Evolutionary conservation across 1,140 invertebrate genomes (phyloP).

Genomic region (Eciton burchellii): DNA sequence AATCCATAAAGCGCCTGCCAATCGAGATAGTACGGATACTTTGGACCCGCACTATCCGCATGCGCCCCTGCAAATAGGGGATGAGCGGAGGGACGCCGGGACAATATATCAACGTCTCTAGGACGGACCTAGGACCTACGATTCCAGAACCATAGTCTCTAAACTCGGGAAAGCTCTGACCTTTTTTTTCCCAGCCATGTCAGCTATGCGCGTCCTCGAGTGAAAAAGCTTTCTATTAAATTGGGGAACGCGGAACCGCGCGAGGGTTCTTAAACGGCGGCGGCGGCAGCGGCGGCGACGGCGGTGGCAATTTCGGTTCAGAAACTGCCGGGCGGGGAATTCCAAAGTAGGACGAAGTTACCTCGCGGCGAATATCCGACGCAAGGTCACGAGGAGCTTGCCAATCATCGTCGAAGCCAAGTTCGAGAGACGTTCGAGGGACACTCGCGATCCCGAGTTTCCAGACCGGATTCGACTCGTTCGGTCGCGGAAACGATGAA

Average conservation of each 20-base stretch:
- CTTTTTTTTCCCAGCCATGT: constrained; percentile 21
- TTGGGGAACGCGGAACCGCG: constrained; percentile 40
- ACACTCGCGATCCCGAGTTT: not conserved
- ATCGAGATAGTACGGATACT: not conserved
- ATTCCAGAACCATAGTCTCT: constrained; percentile 30
- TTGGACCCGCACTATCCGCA: constrained; percentile 24
- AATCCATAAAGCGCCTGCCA: constrained; percentile 30
- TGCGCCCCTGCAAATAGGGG: constrained; percentile 1
- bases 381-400: constrained; percentile 51
- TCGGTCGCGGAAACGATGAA: not conserved
- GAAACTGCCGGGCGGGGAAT: constrained; percentile 38
- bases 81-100: constrained; percentile 2
- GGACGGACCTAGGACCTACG: constrained; percentile 41
- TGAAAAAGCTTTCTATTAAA: constrained; percentile 60
- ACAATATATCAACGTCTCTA: constrained; percentile 39
- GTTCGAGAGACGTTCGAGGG: not conserved
- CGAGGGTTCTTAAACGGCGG: constrained; percentile 1
- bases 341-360: constrained; percentile 55
- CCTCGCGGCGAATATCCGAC: constrained; percentile 36
- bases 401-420: constrained; percentile 54
- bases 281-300: not conserved
- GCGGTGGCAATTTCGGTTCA: not conserved
- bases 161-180: constrained; percentile 47
- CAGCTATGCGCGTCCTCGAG: not conserved
- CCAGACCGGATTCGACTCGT: not conserved